Evolutionary conservation across 1,140 invertebrate species (phyloP).

Genomic region (Fopius arisanus): DNA sequence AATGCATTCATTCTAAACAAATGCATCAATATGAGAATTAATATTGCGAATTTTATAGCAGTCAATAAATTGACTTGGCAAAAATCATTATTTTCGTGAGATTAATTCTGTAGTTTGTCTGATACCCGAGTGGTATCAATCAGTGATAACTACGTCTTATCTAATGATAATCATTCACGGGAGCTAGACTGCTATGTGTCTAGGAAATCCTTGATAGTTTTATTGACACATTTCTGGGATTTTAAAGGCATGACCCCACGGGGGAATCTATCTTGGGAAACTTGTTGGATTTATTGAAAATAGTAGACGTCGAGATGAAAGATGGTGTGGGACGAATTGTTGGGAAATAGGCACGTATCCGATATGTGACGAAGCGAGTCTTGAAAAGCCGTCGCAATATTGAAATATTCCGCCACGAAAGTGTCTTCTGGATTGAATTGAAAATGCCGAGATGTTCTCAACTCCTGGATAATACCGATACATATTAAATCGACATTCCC

Average conservation of each 20-base stretch:
- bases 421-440: constrained; percentile 11
- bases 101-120: too few relatives aligned
- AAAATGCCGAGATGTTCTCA: constrained; percentile 7
- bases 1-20: too few relatives aligned
- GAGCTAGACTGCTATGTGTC: not conserved
- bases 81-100: too few relatives aligned
- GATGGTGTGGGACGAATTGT: not conserved
- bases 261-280: not conserved
- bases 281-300: not conserved
- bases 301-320: not conserved
- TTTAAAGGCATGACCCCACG: not conserved
- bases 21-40: too few relatives aligned
- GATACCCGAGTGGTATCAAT: not conserved
- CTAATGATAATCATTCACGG: not conserved
- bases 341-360: not conserved
- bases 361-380: not conserved
- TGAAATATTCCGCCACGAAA: not conserved
- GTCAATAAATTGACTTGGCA: too few relatives aligned
- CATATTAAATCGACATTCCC: too few relatives aligned
- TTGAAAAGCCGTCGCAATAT: not conserved
- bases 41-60: too few relatives aligned
- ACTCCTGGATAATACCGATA: not conserved
- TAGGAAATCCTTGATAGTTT: not conserved
- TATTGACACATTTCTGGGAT: not conserved
- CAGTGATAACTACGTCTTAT: constrained; percentile 6